These are phyloP conservation scores for Mormyrus iriodes DNA, from an alignment of 2,113 vertebrate genomes.

Conservation along the genomic window DNA sequence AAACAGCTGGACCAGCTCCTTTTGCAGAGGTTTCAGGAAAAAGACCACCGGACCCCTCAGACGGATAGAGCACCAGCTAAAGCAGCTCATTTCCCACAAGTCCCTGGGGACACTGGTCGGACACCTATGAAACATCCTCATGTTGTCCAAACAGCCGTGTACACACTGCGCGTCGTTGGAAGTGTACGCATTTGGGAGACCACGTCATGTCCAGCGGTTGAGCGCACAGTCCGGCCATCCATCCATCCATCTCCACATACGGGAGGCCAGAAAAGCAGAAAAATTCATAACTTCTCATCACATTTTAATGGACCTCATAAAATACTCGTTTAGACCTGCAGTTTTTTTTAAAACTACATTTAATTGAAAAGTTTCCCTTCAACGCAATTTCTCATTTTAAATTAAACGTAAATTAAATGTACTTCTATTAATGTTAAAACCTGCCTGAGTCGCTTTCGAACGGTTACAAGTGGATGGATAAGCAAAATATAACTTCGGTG, in stretches of 20 bases:
- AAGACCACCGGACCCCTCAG: neutral
- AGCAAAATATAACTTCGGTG: neutral
- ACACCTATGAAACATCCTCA: neutral
- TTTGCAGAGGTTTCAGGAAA: neutral
- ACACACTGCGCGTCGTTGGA: neutral
- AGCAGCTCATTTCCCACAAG: neutral
- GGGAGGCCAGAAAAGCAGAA: neutral
- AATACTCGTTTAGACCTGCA: neutral
- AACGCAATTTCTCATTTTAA: neutral
- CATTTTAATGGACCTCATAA: constrained; percentile 6
- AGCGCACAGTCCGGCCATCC: neutral
- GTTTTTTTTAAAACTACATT: neutral
- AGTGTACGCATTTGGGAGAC: neutral
- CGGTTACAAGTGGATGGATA: neutral
- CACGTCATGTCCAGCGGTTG: neutral
- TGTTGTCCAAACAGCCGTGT: neutral
- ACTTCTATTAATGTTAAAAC: neutral
- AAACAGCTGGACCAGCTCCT: neutral
- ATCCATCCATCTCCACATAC: neutral
- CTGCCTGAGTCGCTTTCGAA: neutral
- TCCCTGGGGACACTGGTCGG: neutral
- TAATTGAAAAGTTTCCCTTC: neutral
- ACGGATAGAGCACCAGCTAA: neutral
- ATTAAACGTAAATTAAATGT: neutral
- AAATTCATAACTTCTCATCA: neutral